Percentiles rank a stretch among this genome's conserved stretches.
phyloP scores from a whole-genome alignment of 2,113 vertebrate genomes.

The Chiloscyllium plagiosum region DNA sequence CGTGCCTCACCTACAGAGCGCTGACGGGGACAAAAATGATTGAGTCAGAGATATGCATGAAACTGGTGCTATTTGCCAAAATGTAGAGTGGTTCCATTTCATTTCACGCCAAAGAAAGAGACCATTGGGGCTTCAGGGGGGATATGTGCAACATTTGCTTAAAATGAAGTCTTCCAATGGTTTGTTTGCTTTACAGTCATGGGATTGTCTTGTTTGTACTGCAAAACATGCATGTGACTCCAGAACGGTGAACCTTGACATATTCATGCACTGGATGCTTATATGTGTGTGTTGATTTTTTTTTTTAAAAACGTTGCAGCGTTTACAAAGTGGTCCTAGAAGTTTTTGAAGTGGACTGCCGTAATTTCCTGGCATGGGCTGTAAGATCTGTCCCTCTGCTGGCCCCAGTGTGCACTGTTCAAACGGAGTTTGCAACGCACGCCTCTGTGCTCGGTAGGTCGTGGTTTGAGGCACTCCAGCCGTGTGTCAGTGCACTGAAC shows the following conservation, averaged over 20 bases:
- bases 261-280: neutral
- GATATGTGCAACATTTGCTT: neutral
- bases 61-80: neutral
- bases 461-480: neutral
- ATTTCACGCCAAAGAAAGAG: neutral
- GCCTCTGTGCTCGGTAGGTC: neutral
- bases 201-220: neutral
- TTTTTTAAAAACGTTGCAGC: neutral
- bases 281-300: neutral
- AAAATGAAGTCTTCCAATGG: neutral
- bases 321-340: neutral
- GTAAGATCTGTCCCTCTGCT: neutral
- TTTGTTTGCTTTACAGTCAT: neutral
- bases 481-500: neutral
- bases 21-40: neutral
- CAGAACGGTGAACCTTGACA: neutral
- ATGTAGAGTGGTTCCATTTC: neutral
- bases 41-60: neutral
- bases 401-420: neutral
- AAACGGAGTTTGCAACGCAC: too few species aligned
- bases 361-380: neutral
- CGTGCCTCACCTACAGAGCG: neutral
- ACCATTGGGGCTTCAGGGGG: neutral
- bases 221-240: neutral
- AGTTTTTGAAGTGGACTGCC: neutral